These are phyloP conservation scores for Gastrophysa polygoni DNA, from an alignment of 2,888 invertebrate genomes.

Conservation along the genomic window DNA sequence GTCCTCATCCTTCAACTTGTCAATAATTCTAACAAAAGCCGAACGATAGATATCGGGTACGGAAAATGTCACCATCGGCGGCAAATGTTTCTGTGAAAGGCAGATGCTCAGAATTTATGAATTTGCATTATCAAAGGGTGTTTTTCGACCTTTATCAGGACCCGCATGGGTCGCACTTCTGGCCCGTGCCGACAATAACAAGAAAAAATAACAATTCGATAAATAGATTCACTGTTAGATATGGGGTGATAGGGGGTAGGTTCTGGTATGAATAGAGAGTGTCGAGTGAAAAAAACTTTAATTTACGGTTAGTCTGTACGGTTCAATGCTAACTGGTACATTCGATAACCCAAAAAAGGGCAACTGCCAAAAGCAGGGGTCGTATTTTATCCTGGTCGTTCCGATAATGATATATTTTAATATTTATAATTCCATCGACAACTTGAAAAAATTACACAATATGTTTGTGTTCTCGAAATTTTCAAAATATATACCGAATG, in stretches of 20 bases:
- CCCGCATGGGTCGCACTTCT: constrained; percentile 11
- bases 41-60: neutral
- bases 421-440: too few relatives aligned
- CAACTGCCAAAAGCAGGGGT: too few relatives aligned
- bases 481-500: too few relatives aligned
- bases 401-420: too few relatives aligned
- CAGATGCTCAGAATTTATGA: constrained; percentile 22
- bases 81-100: neutral
- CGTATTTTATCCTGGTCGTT: too few relatives aligned
- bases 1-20: neutral
- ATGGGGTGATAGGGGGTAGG: neutral
- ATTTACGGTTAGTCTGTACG: neutral
- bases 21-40: neutral
- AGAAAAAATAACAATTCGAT: constrained; percentile 11
- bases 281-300: constrained; percentile 11
- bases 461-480: too few relatives aligned
- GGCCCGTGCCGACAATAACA: constrained; percentile 22
- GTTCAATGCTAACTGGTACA: neutral
- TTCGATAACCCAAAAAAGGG: neutral
- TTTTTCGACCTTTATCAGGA: constrained; percentile 8
- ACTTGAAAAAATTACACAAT: too few relatives aligned
- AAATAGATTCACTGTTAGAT: constrained; percentile 22
- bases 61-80: neutral
- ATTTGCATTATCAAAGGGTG: constrained; percentile 35
- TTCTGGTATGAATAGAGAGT: neutral